Percentiles rank a stretch among this genome's conserved stretches.
These are phyloP conservation scores for Eupithecia abbreviata DNA, from an alignment of 2,888 invertebrate genomes.

Conservation along the genomic window DNA sequence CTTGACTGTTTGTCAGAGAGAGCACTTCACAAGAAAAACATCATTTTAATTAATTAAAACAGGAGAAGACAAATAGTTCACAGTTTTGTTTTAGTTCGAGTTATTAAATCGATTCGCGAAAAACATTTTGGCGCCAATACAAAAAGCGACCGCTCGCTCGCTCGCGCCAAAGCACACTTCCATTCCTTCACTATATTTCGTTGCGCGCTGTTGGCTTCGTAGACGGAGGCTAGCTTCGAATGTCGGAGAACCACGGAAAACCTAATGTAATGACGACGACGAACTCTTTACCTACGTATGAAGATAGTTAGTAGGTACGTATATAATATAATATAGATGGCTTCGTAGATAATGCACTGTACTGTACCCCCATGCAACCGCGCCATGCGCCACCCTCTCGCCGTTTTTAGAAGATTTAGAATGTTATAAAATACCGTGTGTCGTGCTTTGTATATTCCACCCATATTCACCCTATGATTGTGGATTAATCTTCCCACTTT, in stretches of 20 bases:
- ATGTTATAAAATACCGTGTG: too few relatives aligned
- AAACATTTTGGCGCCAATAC: constrained; percentile 62
- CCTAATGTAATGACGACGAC: too few relatives aligned
- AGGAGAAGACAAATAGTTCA: constrained; percentile 50
- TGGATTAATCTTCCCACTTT: too few relatives aligned
- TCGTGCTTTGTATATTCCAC: too few relatives aligned
- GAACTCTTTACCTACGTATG: too few relatives aligned
- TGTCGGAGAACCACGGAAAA: background rate
- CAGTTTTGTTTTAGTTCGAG: constrained; percentile 37
- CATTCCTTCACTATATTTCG: constrained; percentile 13
- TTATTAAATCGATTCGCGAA: constrained; percentile 53
- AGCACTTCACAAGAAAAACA: constrained; percentile 46
- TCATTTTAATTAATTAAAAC: constrained; percentile 58
- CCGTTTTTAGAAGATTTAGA: too few relatives aligned
- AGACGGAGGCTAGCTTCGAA: background rate
- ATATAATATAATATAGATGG: too few relatives aligned
- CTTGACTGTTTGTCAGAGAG: constrained; percentile 36
- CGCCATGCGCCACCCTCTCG: too few relatives aligned
- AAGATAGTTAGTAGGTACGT: too few relatives aligned
- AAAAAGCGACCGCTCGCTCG: constrained; percentile 54
- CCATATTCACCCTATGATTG: too few relatives aligned
- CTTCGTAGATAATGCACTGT: too few relatives aligned
- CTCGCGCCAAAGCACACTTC: constrained; percentile 61
- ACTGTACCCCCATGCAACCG: too few relatives aligned
- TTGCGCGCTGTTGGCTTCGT: background rate